phyloP scores from a whole-genome alignment of 2,113 vertebrate genomes.

The Glaucomys volans region DNA sequence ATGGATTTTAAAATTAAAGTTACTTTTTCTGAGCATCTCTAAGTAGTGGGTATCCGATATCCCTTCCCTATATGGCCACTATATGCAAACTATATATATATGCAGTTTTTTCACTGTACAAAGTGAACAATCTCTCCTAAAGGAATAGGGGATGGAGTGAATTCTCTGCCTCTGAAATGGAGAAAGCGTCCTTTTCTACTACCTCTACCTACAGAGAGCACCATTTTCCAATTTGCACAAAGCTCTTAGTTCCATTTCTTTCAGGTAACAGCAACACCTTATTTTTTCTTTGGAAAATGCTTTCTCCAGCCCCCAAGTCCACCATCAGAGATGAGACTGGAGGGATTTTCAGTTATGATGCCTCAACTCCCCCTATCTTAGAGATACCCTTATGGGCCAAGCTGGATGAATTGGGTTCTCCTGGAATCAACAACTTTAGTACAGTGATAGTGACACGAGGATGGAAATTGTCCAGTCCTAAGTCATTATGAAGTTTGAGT shows the following conservation, averaged over 20 bases:
- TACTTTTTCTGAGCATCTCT: not conserved
- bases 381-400: not conserved
- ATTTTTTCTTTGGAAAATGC: conserved; percentile 23
- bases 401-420: not conserved
- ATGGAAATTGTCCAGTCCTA: not conserved
- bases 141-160: not conserved
- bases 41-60: not conserved
- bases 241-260: not conserved
- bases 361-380: not conserved
- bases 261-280: not conserved
- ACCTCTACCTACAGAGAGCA: not conserved
- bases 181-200: not conserved
- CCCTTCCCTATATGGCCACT: not conserved
- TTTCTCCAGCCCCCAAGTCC: not conserved
- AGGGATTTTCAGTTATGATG: not conserved
- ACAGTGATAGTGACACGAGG: not conserved
- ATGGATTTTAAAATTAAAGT: not conserved
- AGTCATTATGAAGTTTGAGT: not conserved
- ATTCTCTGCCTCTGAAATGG: not conserved
- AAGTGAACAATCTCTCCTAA: not conserved
- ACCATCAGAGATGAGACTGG: not conserved
- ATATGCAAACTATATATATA: not conserved
- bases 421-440: not conserved
- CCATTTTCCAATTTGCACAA: not conserved
- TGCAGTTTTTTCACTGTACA: not conserved